phyloP scores from a whole-genome alignment of 2,888 invertebrate species.

The Polyploca ridens region DNA sequence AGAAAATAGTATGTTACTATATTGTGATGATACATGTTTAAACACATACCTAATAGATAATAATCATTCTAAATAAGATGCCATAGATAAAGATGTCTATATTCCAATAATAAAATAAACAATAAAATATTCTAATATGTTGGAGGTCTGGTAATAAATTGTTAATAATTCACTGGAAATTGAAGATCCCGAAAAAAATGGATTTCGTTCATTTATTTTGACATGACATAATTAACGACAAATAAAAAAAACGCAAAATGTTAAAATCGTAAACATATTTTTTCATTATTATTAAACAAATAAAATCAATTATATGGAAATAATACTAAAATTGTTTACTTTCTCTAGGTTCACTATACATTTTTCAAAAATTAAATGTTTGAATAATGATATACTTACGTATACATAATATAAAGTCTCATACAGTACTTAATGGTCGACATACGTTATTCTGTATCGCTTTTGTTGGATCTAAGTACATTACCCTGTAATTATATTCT shows the following conservation, averaged over 20 bases:
- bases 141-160: background rate
- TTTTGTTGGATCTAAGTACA: conserved; percentile 86
- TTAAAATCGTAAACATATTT: background rate
- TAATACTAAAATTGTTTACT: background rate
- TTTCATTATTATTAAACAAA: too few species aligned
- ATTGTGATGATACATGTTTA: background rate
- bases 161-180: conserved; percentile 23
- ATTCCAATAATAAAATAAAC: too few species aligned
- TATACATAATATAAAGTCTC: background rate
- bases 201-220: background rate
- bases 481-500: conserved; percentile 89
- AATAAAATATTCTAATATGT: too few species aligned
- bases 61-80: background rate
- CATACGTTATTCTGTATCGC: conserved; percentile 88
- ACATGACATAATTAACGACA: background rate
- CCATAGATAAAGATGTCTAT: background rate
- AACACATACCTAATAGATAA: background rate
- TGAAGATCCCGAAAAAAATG: conserved; percentile 15
- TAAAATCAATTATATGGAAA: background rate
- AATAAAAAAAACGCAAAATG: background rate
- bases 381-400: background rate
- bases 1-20: background rate
- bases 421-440: conserved; percentile 68
- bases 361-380: background rate
- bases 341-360: background rate